Base-by-base conservation (phyloP, 2,113 vertebrate species). In the Etia nguti region DNA sequence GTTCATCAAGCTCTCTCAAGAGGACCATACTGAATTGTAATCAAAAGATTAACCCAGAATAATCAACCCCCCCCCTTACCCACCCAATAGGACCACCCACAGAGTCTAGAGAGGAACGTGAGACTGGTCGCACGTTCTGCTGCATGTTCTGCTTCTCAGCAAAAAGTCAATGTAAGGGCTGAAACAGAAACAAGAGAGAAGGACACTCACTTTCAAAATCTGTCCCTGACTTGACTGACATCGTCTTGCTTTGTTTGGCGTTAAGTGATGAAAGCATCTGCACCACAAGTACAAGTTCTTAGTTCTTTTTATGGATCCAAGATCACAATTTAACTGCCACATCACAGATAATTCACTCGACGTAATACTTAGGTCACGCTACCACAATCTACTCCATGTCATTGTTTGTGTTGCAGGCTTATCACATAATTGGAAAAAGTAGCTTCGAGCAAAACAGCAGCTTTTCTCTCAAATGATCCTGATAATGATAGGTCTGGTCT, bases 21-120 rank as follows among this genome's bases (percentile, higher is more conserved):
- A 89, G 86, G 70, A 43, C 70, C 82, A 86, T 89, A 91, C 85
- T 91, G 86, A 94, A 92, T 89, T 89, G 92, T 90, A 92, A 93
- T 94, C 90, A 91, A 93, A 94, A 90, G 89, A 93, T 95, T 90
- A 94, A 82, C 84, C 73, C 57, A 90, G 84, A 89, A 87, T 92
- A 90, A 93, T 92, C 89, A 89, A 79, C 80, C 87, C 86, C 59
- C 86, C 59, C 85, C 73, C 73, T 77, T 77, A 52, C 10, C 46
- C 73, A 77, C 46, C 10, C 73, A 34, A 79, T 79, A 56, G 88
- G 94, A 94, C 93, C 94, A 95, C 95, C 93, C 92, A 93, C 79
- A 59, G 79, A 89, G 91, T 81, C n/a, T 16, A 73, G 81, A 88
- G 84, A 77, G 85, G 86, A 82, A 90, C 50, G 82, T 38, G 82